phyloP scores from a whole-genome alignment of 2,113 vertebrate genomes.

The Chaetodon trifascialis region DNA sequence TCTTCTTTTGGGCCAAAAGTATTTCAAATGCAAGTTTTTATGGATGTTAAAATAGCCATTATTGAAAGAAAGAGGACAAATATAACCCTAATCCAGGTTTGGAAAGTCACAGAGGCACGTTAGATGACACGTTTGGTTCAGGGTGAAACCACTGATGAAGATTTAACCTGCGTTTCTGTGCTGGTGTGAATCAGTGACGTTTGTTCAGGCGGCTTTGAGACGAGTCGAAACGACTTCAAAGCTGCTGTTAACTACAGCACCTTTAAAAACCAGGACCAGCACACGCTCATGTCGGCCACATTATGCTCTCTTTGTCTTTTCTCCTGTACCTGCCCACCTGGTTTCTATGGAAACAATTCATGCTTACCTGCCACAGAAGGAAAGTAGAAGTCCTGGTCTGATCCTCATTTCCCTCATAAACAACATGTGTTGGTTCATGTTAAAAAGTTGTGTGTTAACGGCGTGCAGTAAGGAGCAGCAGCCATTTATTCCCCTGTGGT shows the following conservation, averaged over 20 bases:
- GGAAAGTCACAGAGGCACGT: no score
- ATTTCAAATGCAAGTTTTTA: no score
- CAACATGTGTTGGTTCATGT: background rate
- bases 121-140: no score
- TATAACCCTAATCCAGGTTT: no score
- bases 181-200: background rate
- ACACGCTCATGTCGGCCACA: background rate
- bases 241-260: conserved; percentile 9
- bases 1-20: no score
- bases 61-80: no score
- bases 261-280: background rate
- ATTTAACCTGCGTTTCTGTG: no score
- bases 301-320: conserved; percentile 1
- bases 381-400: conserved; percentile 23
- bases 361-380: conserved; percentile 14
- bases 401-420: conserved; percentile 23
- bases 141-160: no score
- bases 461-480: background rate
- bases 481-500: conserved; percentile 3
- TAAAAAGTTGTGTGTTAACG: background rate
- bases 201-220: no score
- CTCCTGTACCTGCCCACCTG: background rate
- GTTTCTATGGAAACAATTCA: conserved; percentile 60
- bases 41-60: no score
- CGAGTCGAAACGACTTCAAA: no score